A percentile compares a stretch with the other conserved stretches of the same genome.
Conservation (phyloP, 92 coral and sea anemone genomes). For the Heteractis magnifica region DNA sequence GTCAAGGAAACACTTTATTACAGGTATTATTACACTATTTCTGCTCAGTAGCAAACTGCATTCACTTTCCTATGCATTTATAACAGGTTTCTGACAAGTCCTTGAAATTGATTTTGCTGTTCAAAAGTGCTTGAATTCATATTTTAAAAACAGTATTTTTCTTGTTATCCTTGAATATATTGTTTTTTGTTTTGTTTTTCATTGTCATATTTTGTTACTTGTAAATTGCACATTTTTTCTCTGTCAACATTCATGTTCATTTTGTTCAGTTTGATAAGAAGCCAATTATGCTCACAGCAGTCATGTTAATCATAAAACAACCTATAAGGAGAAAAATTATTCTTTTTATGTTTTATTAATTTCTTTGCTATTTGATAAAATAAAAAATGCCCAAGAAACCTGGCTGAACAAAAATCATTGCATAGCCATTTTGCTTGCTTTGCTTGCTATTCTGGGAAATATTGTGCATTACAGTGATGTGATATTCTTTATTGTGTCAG, state of each 20-base stretch:
- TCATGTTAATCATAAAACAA: no score
- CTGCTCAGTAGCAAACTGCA: background rate
- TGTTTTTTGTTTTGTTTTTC: background rate
- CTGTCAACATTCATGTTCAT: background rate
- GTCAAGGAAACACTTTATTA: conserved; percentile 38
- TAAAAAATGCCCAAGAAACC: no score
- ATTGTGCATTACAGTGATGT: background rate
- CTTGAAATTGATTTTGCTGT: no score
- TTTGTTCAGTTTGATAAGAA: conserved; percentile 3
- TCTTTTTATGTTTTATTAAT: no score
- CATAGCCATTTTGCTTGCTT: conserved; percentile 9
- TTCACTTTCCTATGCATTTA: background rate
- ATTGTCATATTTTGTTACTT: background rate
- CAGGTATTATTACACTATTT: conserved; percentile 29
- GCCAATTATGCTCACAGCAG: background rate
- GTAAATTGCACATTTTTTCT: background rate
- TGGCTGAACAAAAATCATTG: background rate
- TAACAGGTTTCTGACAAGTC: no score
- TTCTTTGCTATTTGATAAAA: no score
- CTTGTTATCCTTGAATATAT: background rate
- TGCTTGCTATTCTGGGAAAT: conserved; percentile 12
- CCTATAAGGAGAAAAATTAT: no score
- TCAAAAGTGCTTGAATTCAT: no score
- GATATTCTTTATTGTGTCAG: conserved; percentile 10
- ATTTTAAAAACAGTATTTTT: no score